These are phyloP conservation scores for Triops longicaudatus DNA, from an alignment of 1,140 invertebrate genomes.

Conservation along the genomic window DNA sequence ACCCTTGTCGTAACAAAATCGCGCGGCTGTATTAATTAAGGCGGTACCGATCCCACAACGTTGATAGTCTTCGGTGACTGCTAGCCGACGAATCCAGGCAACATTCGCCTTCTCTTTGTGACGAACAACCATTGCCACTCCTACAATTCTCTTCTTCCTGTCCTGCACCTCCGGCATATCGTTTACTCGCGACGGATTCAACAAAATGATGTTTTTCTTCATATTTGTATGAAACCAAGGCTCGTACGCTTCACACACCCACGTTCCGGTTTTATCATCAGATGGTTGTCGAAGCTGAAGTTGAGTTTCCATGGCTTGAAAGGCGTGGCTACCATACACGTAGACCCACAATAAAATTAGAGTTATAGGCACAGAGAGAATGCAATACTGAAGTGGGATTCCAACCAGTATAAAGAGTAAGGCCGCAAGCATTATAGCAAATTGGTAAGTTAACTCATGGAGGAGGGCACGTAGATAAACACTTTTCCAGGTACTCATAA, in stretches of 20 bases:
- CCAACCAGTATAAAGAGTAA: background rate
- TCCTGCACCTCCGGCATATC: background rate
- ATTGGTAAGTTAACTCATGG: background rate
- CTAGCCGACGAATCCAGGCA: background rate
- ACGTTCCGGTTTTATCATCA: background rate
- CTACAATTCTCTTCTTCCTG: background rate
- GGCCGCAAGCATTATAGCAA: background rate
- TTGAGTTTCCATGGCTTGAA: background rate
- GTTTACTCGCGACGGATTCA: background rate
- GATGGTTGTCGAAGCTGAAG: background rate
- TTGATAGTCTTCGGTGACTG: background rate
- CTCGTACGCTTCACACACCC: background rate
- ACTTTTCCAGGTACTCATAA: slow-evolving; percentile 4
- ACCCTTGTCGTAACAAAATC: background rate
- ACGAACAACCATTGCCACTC: background rate
- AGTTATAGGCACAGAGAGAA: background rate
- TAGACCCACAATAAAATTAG: background rate
- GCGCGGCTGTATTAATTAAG: background rate
- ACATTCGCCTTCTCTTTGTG: background rate
- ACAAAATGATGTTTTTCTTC: background rate
- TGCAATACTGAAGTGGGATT: background rate
- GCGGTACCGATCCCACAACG: background rate
- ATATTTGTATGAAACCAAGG: background rate
- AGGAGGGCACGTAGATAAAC: background rate
- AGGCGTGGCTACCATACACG: background rate